phyloP scores from a whole-genome alignment of 2,888 invertebrate genomes.

The Meghimatium bilineatum region DNA sequence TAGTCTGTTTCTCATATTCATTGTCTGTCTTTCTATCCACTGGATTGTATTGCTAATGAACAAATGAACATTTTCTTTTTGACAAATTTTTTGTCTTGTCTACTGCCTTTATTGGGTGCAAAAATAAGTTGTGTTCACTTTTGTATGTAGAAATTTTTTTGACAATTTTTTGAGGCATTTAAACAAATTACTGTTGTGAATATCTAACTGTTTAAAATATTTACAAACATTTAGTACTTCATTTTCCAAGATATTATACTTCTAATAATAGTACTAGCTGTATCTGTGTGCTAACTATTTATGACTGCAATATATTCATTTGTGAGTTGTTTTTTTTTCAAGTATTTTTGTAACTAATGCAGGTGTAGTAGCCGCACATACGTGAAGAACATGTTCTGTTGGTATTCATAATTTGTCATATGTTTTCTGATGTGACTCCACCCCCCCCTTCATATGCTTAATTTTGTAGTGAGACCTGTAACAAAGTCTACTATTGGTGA shows the following conservation, averaged over 20 bases:
- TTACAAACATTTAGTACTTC: slow-evolving; percentile 7
- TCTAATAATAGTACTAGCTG: not conserved
- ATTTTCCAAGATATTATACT: not conserved
- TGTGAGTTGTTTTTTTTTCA: not conserved
- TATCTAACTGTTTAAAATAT: not conserved
- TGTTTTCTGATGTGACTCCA: not conserved
- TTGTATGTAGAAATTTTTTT: not conserved
- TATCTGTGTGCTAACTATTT: not conserved
- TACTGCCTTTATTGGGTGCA: slow-evolving; percentile 27
- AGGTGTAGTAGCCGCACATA: not conserved
- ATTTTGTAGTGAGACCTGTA: not conserved
- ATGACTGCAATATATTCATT: not conserved
- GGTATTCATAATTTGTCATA: not conserved
- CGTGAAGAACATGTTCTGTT: not conserved
- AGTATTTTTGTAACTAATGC: not conserved
- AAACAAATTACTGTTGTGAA: slow-evolving; percentile 1
- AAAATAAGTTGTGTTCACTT: slow-evolving; percentile 23
- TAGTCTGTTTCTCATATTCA: not conserved
- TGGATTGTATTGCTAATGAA: not conserved
- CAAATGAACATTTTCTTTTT: not conserved
- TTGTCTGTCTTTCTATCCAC: not conserved
- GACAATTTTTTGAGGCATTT: not conserved
- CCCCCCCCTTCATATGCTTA: not conserved
- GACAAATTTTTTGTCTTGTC: not conserved
- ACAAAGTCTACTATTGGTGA: not conserved